Evolutionary conservation across 1,140 invertebrate species (phyloP), one percentile per base, ranked within the genome.

Genomic region (Drosophila athabasca): DNA sequence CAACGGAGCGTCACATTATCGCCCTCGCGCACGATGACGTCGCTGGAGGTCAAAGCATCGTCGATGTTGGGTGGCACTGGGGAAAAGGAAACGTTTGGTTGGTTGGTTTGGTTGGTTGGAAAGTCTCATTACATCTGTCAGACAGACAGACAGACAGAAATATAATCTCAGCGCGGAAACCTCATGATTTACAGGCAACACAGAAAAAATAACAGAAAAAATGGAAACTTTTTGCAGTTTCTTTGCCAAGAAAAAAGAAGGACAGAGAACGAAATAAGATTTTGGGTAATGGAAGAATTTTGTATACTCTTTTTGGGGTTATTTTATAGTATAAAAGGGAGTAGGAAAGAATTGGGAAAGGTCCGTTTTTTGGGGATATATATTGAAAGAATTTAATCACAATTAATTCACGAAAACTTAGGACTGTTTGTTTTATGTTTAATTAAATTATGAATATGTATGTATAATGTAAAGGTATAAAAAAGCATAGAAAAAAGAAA

Each of bases 51-150:
- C 89, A 96, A 94, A 31, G 96, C 95, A 92, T 98, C 96, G 85
- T 97, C 96, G 84, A 98, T 98, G 90, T 97, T 96, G 19, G 97
- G 97, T 13, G 97, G 97, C 77, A 98, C 97, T 98, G 93, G 4
- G 1, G 3, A 41, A 13, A 43, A 26, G 43, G 6, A 7, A 41
- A 24, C 1, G 44, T 7, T 6, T 26, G 35, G 8, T 24, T 39
- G 43, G 35, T 62, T 46, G 17, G 0, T 19, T 19, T 19, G 17
- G 17, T 19, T 19, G 24, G 24, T 44, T 43, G 49, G 48, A 22
- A 67, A 61, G 35, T 39, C 35, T 67, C 61, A 64, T 79, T 75
- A 65, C 71, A 64, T 50, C 29, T 78, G 75, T 71, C 17, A 19
- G 17, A 19, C 17, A 19, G 17, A 19, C 17, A 19, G 17, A 19